Evolutionary conservation across 2,888 invertebrate species (phyloP).

Genomic region (Torymus aiolomorphi): DNA sequence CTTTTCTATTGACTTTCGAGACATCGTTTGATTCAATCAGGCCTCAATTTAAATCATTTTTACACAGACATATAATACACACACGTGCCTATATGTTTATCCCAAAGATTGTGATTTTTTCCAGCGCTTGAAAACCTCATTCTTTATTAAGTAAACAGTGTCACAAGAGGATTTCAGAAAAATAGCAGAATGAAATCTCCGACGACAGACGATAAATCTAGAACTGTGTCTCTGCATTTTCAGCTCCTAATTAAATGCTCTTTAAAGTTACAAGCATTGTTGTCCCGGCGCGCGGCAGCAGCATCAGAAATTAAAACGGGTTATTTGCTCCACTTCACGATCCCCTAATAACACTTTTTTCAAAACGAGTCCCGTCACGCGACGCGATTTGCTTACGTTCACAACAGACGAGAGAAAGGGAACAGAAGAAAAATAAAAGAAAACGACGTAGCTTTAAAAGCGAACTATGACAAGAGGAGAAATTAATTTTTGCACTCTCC

Average conservation of each 20-base stretch:
- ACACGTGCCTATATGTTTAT: no score
- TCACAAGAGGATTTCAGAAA: no score
- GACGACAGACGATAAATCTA: constrained; percentile 7
- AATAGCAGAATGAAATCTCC: constrained; percentile 15
- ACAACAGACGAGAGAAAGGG: no score
- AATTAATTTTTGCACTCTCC: constrained; percentile 6
- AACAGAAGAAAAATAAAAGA: background rate
- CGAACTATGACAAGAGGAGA: background rate
- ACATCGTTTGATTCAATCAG: no score
- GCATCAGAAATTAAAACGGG: constrained; percentile 24
- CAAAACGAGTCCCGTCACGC: constrained; percentile 13
- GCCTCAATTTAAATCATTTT: no score
- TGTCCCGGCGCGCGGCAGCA: background rate
- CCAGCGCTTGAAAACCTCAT: no score
- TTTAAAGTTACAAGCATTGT: constrained; percentile 22
- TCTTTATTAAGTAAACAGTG: no score
- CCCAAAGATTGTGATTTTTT: no score
- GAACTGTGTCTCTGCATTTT: background rate
- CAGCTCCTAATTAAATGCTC: constrained; percentile 31
- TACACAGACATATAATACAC: no score
- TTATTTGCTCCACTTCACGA: constrained; percentile 24
- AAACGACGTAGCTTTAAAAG: background rate
- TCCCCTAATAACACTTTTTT: constrained; percentile 20
- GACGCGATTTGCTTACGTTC: background rate
- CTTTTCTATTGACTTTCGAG: no score